These are phyloP conservation scores for Linhomoeus sp. DNA, from an alignment of 2,888 invertebrate species.

Conservation along the genomic window DNA sequence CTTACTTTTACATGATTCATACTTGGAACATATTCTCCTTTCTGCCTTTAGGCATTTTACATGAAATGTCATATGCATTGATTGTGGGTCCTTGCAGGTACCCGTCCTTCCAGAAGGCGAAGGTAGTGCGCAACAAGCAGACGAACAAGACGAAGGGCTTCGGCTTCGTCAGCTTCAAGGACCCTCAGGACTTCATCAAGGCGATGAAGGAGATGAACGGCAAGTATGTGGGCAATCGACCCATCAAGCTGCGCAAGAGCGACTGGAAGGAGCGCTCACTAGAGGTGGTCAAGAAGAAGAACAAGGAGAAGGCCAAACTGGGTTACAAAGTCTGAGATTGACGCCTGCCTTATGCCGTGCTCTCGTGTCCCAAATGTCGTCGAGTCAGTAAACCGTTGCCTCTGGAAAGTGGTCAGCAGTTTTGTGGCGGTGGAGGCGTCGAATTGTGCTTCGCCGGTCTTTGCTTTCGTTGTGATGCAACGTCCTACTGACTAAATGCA, in stretches of 20 bases:
- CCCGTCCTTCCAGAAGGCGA: slow-evolving; percentile 75
- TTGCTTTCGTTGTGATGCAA: no score
- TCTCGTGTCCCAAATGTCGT: no score
- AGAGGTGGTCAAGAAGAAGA: slow-evolving; percentile 81
- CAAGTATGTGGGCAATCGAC: slow-evolving; percentile 91
- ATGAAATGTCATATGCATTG: no score
- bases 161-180: slow-evolving; percentile 93
- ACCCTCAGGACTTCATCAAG: slow-evolving; percentile 85
- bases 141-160: slow-evolving; percentile 97
- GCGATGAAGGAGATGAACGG: slow-evolving; percentile 99
- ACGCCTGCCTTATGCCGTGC: no score
- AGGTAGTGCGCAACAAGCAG: slow-evolving; percentile 75
- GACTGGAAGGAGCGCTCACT: slow-evolving; percentile 81
- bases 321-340: slow-evolving; percentile 14
- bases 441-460: no score
- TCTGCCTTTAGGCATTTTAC: no score
- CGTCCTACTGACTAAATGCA: no score
- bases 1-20: no score
- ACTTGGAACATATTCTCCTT: no score
- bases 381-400: no score
- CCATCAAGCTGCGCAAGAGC: slow-evolving; percentile 89
- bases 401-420: no score
- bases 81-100: slow-evolving; percentile 29
- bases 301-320: slow-evolving; percentile 73
- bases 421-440: no score